phyloP scores from a whole-genome alignment of 2,113 vertebrate genomes.

The Clarias gariepinus region DNA sequence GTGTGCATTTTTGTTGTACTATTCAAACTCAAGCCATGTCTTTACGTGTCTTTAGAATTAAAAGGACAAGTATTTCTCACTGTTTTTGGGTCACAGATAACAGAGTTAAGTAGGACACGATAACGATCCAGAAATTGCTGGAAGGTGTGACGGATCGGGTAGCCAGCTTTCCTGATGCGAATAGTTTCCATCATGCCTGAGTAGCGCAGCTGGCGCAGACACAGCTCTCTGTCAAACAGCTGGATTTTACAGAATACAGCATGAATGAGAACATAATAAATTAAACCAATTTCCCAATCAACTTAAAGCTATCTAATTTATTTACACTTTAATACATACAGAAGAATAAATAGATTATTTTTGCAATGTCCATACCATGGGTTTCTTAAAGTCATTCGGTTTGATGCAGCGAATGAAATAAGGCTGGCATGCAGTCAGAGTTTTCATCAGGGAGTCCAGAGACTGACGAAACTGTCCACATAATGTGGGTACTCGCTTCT shows the following conservation, averaged over 20 bases:
- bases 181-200: slow-evolving; percentile 98
- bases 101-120: slow-evolving; percentile 73
- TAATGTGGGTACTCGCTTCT: slow-evolving; percentile 81
- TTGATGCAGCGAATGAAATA: slow-evolving; percentile 97
- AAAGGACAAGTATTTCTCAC: slow-evolving; percentile 53
- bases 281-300: not conserved
- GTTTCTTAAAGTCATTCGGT: slow-evolving; percentile 94
- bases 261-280: not conserved
- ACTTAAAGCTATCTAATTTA: not conserved
- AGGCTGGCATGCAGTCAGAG: slow-evolving; percentile 85
- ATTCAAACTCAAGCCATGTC: slow-evolving; percentile 39
- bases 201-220: slow-evolving; percentile 89
- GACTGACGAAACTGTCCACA: slow-evolving; percentile 91
- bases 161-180: slow-evolving; percentile 87
- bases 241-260: slow-evolving; percentile 57
- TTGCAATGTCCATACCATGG: slow-evolving; percentile 77
- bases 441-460: slow-evolving; percentile 92
- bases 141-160: slow-evolving; percentile 88
- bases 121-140: slow-evolving; percentile 85
- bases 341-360: not conserved
- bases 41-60: not conserved
- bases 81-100: slow-evolving; percentile 67
- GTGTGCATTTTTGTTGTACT: not conserved
- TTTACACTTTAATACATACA: not conserved
- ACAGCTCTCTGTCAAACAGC: slow-evolving; percentile 90